These are phyloP conservation scores for Elachura formosa DNA, from an alignment of 2,113 vertebrate genomes.

Conservation along the genomic window DNA sequence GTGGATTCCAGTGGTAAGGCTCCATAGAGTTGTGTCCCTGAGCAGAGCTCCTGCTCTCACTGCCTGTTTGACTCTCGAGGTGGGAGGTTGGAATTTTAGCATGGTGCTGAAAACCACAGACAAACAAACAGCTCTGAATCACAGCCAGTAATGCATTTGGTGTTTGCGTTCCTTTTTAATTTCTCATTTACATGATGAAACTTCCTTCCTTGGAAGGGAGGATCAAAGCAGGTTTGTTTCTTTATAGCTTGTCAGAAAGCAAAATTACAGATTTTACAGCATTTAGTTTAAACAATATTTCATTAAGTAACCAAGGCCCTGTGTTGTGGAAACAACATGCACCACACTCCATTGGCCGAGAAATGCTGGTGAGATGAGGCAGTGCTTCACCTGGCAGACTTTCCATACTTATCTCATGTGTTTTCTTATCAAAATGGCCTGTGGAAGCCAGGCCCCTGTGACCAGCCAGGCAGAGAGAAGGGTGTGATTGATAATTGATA, in stretches of 20 bases:
- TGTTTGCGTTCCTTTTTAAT: neutral
- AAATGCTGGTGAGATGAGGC: neutral
- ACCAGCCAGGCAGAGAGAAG: neutral
- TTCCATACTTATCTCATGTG: neutral
- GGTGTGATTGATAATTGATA: neutral
- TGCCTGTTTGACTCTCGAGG: neutral
- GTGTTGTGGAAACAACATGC: neutral
- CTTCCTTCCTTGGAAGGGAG: neutral
- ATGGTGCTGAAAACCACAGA: neutral
- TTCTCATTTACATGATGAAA: neutral
- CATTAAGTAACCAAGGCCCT: neutral
- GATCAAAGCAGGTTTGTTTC: neutral
- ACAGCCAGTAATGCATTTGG: neutral
- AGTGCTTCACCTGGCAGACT: neutral
- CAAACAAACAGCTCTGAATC: neutral
- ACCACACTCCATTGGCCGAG: neutral
- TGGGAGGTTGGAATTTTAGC: neutral
- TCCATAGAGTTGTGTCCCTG: neutral
- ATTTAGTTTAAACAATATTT: neutral
- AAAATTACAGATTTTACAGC: neutral
- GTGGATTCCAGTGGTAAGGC: slow-evolving; percentile 92
- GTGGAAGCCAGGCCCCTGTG: neutral
- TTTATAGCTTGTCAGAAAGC: neutral
- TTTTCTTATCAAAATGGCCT: neutral
- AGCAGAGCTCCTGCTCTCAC: neutral